Conservation (phyloP, 2,888 invertebrate genomes). For the Macrosoma leucophasiata region DNA sequence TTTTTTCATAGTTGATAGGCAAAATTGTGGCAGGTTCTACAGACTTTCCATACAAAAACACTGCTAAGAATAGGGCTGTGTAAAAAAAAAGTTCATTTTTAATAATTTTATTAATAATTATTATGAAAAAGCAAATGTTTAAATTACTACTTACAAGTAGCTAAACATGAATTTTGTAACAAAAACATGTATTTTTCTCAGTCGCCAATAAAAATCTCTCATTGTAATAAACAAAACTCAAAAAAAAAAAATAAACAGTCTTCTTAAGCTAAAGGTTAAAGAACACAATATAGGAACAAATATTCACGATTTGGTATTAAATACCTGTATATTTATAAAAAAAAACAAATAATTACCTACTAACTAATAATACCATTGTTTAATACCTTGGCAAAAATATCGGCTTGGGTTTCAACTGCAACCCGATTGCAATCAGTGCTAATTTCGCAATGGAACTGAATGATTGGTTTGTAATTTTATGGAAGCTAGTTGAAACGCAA, state of each 20-base stretch:
- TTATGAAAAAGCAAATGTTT: neutral
- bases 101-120: neutral
- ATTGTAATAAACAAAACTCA: neutral
- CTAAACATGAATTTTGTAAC: neutral
- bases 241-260: neutral
- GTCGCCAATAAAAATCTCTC: neutral
- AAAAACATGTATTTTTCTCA: neutral
- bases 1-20: slow-evolving; percentile 4
- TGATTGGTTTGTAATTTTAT: no score
- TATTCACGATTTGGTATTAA: no score
- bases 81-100: neutral
- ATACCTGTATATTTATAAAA: no score
- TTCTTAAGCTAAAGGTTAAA: neutral
- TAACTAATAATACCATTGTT: neutral
- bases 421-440: no score
- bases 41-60: slow-evolving; percentile 2
- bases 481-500: no score
- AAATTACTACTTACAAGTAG: neutral
- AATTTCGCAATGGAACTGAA: no score
- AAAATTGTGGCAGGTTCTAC: slow-evolving; percentile 2
- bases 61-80: neutral
- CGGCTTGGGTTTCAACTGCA: no score
- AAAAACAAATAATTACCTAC: no score
- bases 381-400: no score
- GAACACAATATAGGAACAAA: neutral